Base-by-base conservation (phyloP, 2,888 invertebrate species). In the Caenorhabditis auriculariae region DNA sequence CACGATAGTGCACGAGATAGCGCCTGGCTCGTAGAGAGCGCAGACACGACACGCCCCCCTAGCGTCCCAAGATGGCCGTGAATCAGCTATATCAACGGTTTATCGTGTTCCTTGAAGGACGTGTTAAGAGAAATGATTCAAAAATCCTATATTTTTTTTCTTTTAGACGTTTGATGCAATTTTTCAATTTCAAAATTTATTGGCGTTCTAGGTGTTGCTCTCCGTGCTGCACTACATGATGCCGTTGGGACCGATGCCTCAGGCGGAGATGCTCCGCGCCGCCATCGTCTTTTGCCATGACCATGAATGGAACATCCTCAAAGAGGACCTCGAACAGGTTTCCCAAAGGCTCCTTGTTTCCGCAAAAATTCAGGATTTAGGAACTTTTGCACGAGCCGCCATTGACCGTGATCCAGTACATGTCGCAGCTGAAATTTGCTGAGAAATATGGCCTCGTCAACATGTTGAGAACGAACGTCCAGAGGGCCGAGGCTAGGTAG, bases 201-300 rank as follows among this genome's bases (percentile, higher is more conserved):
- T 12, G 35, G 19, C 12, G 15, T 44, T 52, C 17, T 26, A 52
- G 52, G 66, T 66, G 12, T 44, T 74, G 17, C 42, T 71, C n/a
- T 55, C 67, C 29, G 52, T 75, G 15, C 53, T 75, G 29, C 38
- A 54, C 42, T 69, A 55, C 39, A 56, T 75, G 56, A 57, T 65
- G 28, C 66, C 66, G 24, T 53, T 58, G 29, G 67, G 66, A 12
- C 54, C 57, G 4, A 37, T 59, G 12, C 58, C 70, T 6, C 55
- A 61, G 41, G 57, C 59, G 24, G 46, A 54, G 27, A 61, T 61
- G 53, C 63, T 75, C 55, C 66, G 74, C 27, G 63, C 75, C 6
- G 57, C 70, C 39, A 52, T 75, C 45, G 60, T 72, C 19, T 65
- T 75, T 46, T 66, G 66, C 37, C 51, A 59, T 38, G 66, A 72